Percentiles rank a stretch among this genome's conserved stretches.
phyloP scores from a whole-genome alignment of 2,797 vertebrate species.

The Phataginus tetradactyla region DNA sequence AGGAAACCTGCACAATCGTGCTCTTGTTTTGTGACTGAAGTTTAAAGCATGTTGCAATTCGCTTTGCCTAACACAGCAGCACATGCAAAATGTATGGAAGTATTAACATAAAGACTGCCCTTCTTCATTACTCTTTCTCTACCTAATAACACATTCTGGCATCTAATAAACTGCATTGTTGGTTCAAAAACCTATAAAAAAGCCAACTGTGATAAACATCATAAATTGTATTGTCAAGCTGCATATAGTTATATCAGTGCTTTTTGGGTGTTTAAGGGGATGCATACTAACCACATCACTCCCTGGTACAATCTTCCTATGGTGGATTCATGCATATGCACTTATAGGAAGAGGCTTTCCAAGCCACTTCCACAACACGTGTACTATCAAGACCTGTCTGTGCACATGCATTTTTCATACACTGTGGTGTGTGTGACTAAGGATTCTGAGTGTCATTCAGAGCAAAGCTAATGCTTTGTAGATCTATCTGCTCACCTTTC shows the following conservation, averaged over 20 bases:
- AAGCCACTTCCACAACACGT: not conserved
- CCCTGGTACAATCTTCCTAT: not conserved
- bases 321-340: not conserved
- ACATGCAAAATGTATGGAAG: slow-evolving; percentile 57
- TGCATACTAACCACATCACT: not conserved
- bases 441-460: slow-evolving; percentile 26
- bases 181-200: slow-evolving; percentile 49
- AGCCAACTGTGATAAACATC: not conserved
- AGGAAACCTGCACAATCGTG: slow-evolving; percentile 77
- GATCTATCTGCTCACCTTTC: not conserved
- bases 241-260: not conserved
- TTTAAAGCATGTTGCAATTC: slow-evolving; percentile 77
- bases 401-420: slow-evolving; percentile 13
- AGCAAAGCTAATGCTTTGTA: slow-evolving; percentile 26
- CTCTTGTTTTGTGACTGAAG: slow-evolving; percentile 68
- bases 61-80: slow-evolving; percentile 30
- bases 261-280: not conserved
- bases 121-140: slow-evolving; percentile 4
- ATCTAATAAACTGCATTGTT: not conserved
- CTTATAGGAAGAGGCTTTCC: not conserved
- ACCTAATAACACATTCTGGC: slow-evolving; percentile 1
- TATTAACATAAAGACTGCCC: not conserved
- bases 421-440: not conserved
- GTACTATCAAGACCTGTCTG: not conserved
- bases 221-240: slow-evolving; percentile 1